A percentile compares a stretch with the other conserved stretches of the same genome.
Evolutionary conservation across 2,113 vertebrate genomes (phyloP).

Genomic region (Pica pica): DNA sequence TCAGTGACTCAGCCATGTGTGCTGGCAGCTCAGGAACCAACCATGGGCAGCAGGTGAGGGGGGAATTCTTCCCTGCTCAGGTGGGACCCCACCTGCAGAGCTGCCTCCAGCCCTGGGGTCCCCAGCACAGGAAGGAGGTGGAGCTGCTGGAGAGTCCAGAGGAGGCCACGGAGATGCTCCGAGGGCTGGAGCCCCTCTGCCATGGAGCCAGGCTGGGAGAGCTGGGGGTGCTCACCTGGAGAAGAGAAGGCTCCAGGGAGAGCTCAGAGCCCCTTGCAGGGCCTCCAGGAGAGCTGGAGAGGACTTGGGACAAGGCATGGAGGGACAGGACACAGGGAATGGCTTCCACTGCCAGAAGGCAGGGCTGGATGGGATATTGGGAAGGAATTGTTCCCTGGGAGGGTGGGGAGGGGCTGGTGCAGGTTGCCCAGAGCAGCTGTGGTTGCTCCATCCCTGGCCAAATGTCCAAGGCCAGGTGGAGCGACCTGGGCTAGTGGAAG

Average conservation of each 20-base stretch:
- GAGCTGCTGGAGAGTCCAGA: background rate
- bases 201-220: background rate
- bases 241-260: background rate
- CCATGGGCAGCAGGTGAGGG: background rate
- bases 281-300: background rate
- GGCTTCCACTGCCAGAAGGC: background rate
- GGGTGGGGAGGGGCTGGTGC: background rate
- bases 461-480: background rate
- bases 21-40: background rate
- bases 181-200: background rate
- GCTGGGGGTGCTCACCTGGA: background rate
- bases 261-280: background rate
- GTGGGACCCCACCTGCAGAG: background rate
- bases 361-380: background rate
- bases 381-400: background rate
- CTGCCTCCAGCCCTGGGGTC: background rate
- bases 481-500: background rate
- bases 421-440: background rate
- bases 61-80: background rate
- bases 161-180: accelerated
- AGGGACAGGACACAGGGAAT: background rate
- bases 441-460: background rate
- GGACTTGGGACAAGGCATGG: background rate
- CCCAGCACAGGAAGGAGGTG: background rate
- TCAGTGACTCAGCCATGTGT: background rate